These are phyloP conservation scores for Capra hircus DNA, from an alignment of 2,113 vertebrate genomes.

Conservation along the genomic window DNA sequence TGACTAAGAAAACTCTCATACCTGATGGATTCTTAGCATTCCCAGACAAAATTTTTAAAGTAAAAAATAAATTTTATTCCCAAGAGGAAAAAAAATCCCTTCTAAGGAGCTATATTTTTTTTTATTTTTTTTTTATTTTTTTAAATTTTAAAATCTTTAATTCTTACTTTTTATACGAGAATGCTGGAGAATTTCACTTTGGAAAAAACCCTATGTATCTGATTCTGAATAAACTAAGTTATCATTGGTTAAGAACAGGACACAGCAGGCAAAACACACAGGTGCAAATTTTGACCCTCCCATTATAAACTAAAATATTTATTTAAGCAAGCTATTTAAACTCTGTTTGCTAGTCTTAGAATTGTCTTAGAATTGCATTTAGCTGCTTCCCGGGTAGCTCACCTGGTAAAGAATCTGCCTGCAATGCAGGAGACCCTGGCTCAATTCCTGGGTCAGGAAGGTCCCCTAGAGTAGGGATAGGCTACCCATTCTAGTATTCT, in stretches of 20 bases:
- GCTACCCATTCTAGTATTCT: neutral
- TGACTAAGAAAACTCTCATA: neutral
- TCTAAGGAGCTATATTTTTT: neutral
- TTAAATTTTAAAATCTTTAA: too few species aligned
- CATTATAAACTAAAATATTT: neutral
- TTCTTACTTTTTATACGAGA: neutral
- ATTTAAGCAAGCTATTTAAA: neutral
- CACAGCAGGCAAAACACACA: neutral
- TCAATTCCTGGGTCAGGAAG: accelerated
- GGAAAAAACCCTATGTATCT: neutral
- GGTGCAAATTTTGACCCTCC: neutral
- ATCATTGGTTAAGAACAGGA: neutral
- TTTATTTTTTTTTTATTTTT: too few species aligned
- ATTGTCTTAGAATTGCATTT: neutral
- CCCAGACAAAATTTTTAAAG: neutral
- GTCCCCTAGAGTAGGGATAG: neutral
- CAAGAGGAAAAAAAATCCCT: neutral
- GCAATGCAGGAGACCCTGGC: neutral
- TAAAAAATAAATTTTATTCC: neutral
- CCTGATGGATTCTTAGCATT: neutral
- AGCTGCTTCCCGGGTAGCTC: neutral
- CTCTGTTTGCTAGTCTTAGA: neutral
- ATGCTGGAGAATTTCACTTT: neutral
- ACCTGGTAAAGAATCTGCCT: neutral
- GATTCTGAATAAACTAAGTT: neutral